These are phyloP conservation scores for Eleginops maclovinus DNA, from an alignment of 2,113 vertebrate species.

Conservation along the genomic window DNA sequence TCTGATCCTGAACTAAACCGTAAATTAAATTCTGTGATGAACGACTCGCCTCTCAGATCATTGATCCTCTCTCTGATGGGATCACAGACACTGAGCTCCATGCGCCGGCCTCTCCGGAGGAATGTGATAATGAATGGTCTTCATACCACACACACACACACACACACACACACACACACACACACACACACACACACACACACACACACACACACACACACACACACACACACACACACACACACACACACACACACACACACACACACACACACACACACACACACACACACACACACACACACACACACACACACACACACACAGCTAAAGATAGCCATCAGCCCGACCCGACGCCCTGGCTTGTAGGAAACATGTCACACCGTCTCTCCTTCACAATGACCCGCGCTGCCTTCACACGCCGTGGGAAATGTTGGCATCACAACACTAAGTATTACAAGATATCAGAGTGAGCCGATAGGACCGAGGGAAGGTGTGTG, in stretches of 20 bases:
- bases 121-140: constrained; percentile 72
- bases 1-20: too few relatives aligned
- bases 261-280: constrained; percentile 43
- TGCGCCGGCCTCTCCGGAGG: constrained; percentile 53
- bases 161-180: too few relatives aligned
- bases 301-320: constrained; percentile 39
- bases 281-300: constrained; percentile 37
- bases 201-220: too few relatives aligned
- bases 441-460: too few relatives aligned
- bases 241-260: constrained; percentile 4
- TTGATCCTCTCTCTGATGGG: constrained; percentile 22
- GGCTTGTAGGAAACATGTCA: constrained; percentile 18
- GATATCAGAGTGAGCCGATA: too few relatives aligned
- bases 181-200: too few relatives aligned
- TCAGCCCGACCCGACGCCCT: constrained; percentile 29
- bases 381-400: background rate
- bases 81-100: constrained; percentile 12
- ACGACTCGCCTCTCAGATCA: too few relatives aligned
- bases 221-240: too few relatives aligned
- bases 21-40: too few relatives aligned
- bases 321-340: constrained; percentile 61
- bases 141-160: background rate
- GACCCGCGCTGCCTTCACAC: constrained; percentile 10
- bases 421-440: constrained; percentile 2
- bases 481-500: too few relatives aligned